Base-by-base conservation (phyloP, 2,888 invertebrate species). In the Dendrolimus pini region DNA sequence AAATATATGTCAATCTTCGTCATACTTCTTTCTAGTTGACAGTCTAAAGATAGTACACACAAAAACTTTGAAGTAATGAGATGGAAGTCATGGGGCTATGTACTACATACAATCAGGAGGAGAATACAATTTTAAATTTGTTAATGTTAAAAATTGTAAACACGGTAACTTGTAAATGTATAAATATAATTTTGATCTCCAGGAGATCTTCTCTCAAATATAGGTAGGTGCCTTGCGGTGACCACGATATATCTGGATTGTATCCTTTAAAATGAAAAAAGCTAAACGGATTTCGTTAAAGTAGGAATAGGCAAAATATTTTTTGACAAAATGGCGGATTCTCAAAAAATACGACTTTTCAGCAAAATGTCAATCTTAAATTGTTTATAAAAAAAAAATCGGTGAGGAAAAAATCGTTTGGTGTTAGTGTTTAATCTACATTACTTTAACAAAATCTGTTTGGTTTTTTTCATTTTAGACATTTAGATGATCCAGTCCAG, bases 151-250 rank as follows among this genome's bases (percentile, higher is more conserved):
- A 53, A 53, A 30, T 56, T 52, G 52, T 52, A 30, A 52, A 56
- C 56, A 53, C 52, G 41, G n/a, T 10, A 55, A 13, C 0, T 54
- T n/a, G 2, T 54, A 55, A 55, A 41, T 13, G 41, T 41, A 56
- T 53, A 0, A 30, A 3, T 30, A 30, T 30, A 30, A 53, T 56
- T 56, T 56, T 52, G 59, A 54, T 58, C 56, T 59, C 53, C 57
- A 56, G 52, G 58, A 54, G 56, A 57, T 56, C 54, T 55, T 58
- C 58, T 57, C 55, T 30, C 6, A 30, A 59, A 55, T 53, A 57
- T 57, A 58, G 61, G 55, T 57, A 58, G 61, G 55, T 57, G 59
- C 60, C 55, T 42, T 41, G 59, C 54, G 55, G 56, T 59, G 59
- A 56, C 56, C 56, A 59, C 56, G 55, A 55, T 54, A 59, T 52